Base-by-base conservation (phyloP, 2,888 invertebrate species). In the Eretmocerus hayati region DNA sequence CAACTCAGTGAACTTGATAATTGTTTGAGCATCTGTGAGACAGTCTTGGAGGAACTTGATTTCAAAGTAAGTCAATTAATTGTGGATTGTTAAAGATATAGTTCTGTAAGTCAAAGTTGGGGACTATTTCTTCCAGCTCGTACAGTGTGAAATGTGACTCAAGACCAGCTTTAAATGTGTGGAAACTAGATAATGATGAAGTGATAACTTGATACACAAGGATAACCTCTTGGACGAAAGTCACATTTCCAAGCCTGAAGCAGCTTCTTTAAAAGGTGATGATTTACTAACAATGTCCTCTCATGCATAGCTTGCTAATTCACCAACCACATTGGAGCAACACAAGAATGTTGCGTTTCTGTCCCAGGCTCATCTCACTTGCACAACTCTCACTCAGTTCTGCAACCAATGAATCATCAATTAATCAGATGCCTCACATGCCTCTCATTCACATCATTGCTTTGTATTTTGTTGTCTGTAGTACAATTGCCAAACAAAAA, bases 201-300 rank as follows among this genome's bases (percentile, higher is more conserved):
- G 87, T 62, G 84, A 85, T 60, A 85, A 87, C 52, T 75, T 83
- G 22, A 90, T 96, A 57, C 87, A 96, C 72, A 87, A 89, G 52
- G 87, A 93, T 71, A 83, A 86, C 58, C 77, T 99, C 22, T 74
- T 99, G 16, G 91, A 93, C 72, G 92, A 90, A 61, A 85, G 85
- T 51, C 96, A 97, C 71, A 78, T 89, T 54, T 81, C 83, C 60
- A 92, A 88, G 72, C 97, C 97, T 3, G 86, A 90, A 63, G 83
- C 87, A 22, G 75, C 81, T 16, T 83, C 87, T 11, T 76, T 95
- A n/a, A 84, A 78, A 81, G 90, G 91, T 90, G 69, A 21, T 16
- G 38, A 46, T 48, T 13, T 26, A n/a, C n/a, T n/a, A n/a, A n/a
- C n/a, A n/a, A n/a, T n/a, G n/a, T n/a, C n/a, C n/a, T n/a, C n/a